These are phyloP conservation scores for Cydia strobilella DNA, from an alignment of 1,140 invertebrate genomes.

Conservation along the genomic window DNA sequence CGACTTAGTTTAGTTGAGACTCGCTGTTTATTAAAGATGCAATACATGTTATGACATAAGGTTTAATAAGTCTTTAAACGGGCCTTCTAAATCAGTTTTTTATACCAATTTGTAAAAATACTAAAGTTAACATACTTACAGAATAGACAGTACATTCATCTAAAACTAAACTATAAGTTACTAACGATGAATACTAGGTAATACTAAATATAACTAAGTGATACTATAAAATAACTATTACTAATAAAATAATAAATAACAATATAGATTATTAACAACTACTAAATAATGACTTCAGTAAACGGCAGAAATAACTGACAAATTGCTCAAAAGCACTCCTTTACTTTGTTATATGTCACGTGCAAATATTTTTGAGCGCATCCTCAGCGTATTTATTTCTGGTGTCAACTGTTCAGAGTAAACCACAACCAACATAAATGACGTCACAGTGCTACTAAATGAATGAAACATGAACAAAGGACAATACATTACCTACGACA, in stretches of 20 bases:
- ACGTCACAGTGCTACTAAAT: conserved; percentile 13
- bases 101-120: too few species aligned
- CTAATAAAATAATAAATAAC: too few species aligned
- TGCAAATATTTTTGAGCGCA: neutral
- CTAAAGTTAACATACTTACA: too few species aligned
- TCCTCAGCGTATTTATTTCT: neutral
- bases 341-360: neutral
- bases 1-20: neutral
- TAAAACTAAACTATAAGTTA: too few species aligned
- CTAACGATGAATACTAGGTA: neutral
- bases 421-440: conserved; percentile 20
- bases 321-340: neutral
- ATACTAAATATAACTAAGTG: neutral
- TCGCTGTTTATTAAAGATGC: too few species aligned
- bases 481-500: conserved; percentile 26
- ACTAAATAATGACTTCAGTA: neutral
- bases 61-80: too few species aligned
- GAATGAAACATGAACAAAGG: neutral
- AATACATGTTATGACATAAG: too few species aligned
- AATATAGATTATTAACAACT: neutral
- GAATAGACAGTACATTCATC: too few species aligned
- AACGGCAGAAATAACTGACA: conserved; percentile 28
- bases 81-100: too few species aligned
- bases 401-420: neutral
- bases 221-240: neutral